Base-by-base conservation (phyloP, 2,113 vertebrate genomes). In the Sylvilagus bachmani region DNA sequence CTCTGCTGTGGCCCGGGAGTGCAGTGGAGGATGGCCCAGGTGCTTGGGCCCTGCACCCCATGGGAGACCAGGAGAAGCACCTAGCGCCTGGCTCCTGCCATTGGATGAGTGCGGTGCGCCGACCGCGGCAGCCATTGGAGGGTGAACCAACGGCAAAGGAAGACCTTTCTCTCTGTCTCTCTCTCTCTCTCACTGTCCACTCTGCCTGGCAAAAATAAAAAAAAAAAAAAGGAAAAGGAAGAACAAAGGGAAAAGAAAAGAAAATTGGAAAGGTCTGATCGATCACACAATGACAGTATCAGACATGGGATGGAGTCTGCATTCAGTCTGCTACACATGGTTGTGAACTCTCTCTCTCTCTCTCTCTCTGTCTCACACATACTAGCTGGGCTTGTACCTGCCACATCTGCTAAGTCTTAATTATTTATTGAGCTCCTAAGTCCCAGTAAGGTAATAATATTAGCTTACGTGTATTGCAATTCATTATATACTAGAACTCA, bases 331-430 rank as follows among this genome's bases (percentile, higher is more conserved):
- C 16, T 25, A 17, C 6, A n/a, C 1, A 10, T 58, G 36, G 12
- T 29, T 79, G 22, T 24, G 12, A 4, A 24, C 19, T 36, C 49
- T 22, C 29, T 38, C 21, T 33, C 25, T 58, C 2, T 55, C 5
- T 83, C 10, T n/a, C 14, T 90, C 2, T 74, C 10, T 64, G 10
- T 62, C 24, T n/a, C 1, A 77, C 81, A 33, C 33, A n/a, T 19
- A 36, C 25, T n/a, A 61, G 51, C 33, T 88, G 55, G 51, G 33
- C 11, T 88, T 64, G 82, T 22, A 38, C 55, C 62, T 58, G 3
- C 61, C 89, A 38, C 51, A 62, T 67, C 55, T 86, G 82, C 53
- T 86, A 91, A 74, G 19, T n/a, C 55, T 89, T 66, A 64, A 87
- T 93, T 90, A 62, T 67, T 95, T 73, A 73, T 29, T 33, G 78